Percentiles rank a stretch among this genome's conserved stretches.
phyloP scores from a whole-genome alignment of 64 coral and sea anemone species.

The Catalaphyllia jardinei region DNA sequence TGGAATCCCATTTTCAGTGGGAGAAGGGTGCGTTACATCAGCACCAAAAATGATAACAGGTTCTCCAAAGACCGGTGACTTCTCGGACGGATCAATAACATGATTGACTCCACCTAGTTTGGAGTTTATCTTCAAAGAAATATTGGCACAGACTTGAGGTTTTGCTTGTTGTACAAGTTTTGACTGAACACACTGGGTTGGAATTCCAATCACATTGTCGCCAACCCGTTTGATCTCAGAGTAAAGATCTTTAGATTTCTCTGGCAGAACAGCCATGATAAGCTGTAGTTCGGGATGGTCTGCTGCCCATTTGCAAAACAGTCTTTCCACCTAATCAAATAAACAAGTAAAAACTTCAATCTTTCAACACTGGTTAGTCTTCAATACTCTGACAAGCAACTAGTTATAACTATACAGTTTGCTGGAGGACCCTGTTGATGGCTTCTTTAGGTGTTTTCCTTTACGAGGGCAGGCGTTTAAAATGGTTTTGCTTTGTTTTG shows the following conservation, averaged over 20 bases:
- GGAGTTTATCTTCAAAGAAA: slow-evolving; percentile 84
- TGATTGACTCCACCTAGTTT: slow-evolving; percentile 88
- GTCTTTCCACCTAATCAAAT: slow-evolving; percentile 42
- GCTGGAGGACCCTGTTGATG: no score
- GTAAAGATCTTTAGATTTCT: slow-evolving; percentile 60
- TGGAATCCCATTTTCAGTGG: slow-evolving; percentile 72
- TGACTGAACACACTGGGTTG: slow-evolving; percentile 80
- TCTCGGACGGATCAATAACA: slow-evolving; percentile 25
- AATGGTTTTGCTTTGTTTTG: no score
- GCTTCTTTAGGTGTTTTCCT: no score
- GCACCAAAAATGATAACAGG: slow-evolving; percentile 86
- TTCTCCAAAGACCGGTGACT: slow-evolving; percentile 54
- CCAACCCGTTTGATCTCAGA: slow-evolving; percentile 74
- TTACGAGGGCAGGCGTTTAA: no score
- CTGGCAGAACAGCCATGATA: slow-evolving; percentile 68
- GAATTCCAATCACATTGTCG: slow-evolving; percentile 62
- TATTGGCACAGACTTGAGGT: slow-evolving; percentile 73
- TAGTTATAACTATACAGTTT: no score
- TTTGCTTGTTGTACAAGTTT: slow-evolving; percentile 35
- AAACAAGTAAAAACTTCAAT: no score
- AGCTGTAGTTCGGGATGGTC: slow-evolving; percentile 49
- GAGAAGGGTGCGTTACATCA: slow-evolving; percentile 80
- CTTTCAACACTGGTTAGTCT: no score
- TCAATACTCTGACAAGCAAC: no score
- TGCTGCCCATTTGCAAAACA: slow-evolving; percentile 26